Evolutionary conservation across 2,113 vertebrate genomes (phyloP).

Genomic region (Eulacestoma nigropectus): DNA sequence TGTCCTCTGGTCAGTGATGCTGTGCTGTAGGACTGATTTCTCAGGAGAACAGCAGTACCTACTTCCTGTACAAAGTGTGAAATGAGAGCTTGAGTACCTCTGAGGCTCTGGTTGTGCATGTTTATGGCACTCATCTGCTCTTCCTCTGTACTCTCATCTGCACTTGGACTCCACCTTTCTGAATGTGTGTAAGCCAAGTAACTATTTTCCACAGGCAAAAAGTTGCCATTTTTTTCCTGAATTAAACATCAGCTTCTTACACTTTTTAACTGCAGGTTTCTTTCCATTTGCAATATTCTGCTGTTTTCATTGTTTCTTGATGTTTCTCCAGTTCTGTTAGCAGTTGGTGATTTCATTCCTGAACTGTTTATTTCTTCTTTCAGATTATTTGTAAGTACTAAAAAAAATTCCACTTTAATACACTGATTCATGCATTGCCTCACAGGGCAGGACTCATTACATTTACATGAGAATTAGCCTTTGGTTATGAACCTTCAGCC

Average conservation of each 20-base stretch:
- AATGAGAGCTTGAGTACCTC: background rate
- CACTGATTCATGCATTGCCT: background rate
- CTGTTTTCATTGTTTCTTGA: background rate
- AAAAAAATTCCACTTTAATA: background rate
- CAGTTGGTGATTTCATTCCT: background rate
- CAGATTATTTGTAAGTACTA: background rate
- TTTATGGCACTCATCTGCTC: background rate
- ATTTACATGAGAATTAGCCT: constrained; percentile 1
- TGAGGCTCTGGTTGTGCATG: background rate
- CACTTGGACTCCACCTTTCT: background rate
- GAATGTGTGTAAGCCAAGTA: background rate
- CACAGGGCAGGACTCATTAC: background rate
- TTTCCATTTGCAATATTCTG: background rate
- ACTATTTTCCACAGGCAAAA: background rate
- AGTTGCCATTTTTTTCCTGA: background rate
- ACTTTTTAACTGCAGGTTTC: background rate
- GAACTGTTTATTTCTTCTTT: constrained; percentile 27
- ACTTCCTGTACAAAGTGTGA: background rate
- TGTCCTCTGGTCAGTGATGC: accelerated
- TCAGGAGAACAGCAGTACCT: background rate
- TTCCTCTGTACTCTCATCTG: background rate
- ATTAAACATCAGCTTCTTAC: background rate
- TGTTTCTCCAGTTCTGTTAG: background rate
- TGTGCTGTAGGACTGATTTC: background rate
- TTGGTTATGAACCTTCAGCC: constrained; percentile 33